These are phyloP conservation scores for Deilephila elpenor DNA, from an alignment of 2,888 invertebrate species.

Conservation along the genomic window DNA sequence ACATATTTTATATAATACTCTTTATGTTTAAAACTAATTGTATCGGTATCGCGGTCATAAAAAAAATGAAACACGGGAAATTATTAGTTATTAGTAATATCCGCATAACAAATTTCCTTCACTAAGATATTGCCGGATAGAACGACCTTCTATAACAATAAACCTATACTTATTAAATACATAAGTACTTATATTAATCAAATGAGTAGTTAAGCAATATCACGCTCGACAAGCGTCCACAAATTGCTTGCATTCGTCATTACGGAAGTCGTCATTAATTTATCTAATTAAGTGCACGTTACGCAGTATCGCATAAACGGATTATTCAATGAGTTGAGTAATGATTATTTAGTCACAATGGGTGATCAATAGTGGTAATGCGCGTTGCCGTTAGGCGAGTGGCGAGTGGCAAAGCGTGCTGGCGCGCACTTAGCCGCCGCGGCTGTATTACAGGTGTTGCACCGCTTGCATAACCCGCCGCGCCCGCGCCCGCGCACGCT, in stretches of 20 bases:
- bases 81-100: slow-evolving; percentile 15
- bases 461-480: slow-evolving; percentile 77
- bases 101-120: background rate
- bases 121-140: background rate
- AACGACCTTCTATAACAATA: background rate
- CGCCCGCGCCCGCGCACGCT: slow-evolving; percentile 63
- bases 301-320: background rate
- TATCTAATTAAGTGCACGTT: slow-evolving; percentile 5
- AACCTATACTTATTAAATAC: background rate
- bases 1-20: background rate
- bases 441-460: slow-evolving; percentile 68
- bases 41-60: background rate
- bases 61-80: background rate
- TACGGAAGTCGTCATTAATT: slow-evolving; percentile 12
- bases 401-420: slow-evolving; percentile 53
- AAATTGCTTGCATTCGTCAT: background rate
- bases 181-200: background rate
- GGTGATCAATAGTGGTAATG: slow-evolving; percentile 26
- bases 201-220: background rate
- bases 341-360: slow-evolving; percentile 24
- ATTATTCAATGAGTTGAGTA: slow-evolving; percentile 16
- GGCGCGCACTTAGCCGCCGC: slow-evolving; percentile 48
- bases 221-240: background rate
- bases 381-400: slow-evolving; percentile 55
- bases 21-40: background rate